Base-by-base conservation (phyloP, 2,888 invertebrate species). In the Eristalis tenax region DNA sequence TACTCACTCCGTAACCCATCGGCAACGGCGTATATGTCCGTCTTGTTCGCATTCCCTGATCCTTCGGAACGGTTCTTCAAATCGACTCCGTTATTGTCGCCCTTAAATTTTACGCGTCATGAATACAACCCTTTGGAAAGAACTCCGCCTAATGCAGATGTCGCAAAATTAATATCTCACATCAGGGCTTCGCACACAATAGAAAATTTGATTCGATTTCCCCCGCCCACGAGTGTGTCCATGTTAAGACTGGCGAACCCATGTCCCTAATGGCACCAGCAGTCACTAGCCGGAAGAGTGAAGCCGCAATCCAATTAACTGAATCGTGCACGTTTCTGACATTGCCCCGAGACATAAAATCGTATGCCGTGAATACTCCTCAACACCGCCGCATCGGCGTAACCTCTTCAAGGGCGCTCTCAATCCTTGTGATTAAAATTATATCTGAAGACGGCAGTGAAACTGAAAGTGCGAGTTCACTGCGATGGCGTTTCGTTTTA, bases 261-360 rank as follows among this genome's bases (percentile, higher is more conserved):
- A 69, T 35, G 56, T 50, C 50, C 50, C 8, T 18, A 50, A 50
- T 50, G 18, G 18, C 18, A 1, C 18, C n/a, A 8, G 6, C 18
- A 50, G 50, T 2, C n/a, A 56, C n/a, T 26, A 57, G 22, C 69
- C 35, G 32, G 10, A 57, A 22, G 6, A 57, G 50, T 6, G 13
- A 57, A 56, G 22, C n/a, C 32, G 8, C 35, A 69, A 32, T 22
- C 35, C 32, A 56, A 69, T 69, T 69, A 69, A 32, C 13, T 15
- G 35, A 57, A 69, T 69, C 69, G 35, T 22, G 11, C 69, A 56
- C 57, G 57, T 69, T 57, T 56, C 18, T 10, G 22, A 69, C 35
- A 69, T 57, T 57, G 56, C 23, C 35, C 6, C 35, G 15, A 8
- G 32, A 57, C 35, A 23, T 35, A n/a, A 69, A 57, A 23, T 10